Evolutionary conservation across 2,888 invertebrate genomes (phyloP).

Genomic region (Pseudeuparius sepicola): DNA sequence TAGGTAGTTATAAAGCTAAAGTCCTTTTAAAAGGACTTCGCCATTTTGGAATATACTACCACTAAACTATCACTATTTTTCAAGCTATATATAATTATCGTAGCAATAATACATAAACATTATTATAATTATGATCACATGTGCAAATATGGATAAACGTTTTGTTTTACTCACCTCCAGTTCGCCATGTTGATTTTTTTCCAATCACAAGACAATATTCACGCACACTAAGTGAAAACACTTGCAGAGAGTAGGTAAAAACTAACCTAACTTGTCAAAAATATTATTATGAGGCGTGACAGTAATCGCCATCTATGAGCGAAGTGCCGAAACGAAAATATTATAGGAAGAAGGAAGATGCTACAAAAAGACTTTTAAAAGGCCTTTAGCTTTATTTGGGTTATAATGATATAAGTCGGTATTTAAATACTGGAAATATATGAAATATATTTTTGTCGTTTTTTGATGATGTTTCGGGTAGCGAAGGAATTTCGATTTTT

Average conservation of each 20-base stretch:
- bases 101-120: neutral
- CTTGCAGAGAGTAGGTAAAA: too few species aligned
- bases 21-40: slow-evolving; percentile 1
- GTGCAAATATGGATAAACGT: neutral
- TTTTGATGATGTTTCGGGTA: too few species aligned
- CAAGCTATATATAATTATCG: too few species aligned
- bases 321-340: neutral
- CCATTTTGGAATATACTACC: neutral
- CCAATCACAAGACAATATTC: slow-evolving; percentile 1
- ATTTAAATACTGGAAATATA: too few species aligned
- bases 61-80: too few species aligned
- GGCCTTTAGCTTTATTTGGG: slow-evolving; percentile 1
- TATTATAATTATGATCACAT: neutral
- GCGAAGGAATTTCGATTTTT: too few species aligned
- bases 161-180: neutral
- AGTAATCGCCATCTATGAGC: slow-evolving; percentile 2
- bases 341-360: neutral
- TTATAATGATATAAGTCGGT: too few species aligned
- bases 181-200: neutral
- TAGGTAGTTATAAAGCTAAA: slow-evolving; percentile 2
- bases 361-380: slow-evolving; percentile 1
- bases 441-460: too few species aligned
- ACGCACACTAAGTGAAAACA: too few species aligned
- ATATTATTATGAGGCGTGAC: neutral
- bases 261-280: slow-evolving; percentile 1